These are phyloP conservation scores for Caranx melampygus DNA, from an alignment of 2,113 vertebrate genomes.

Conservation along the genomic window DNA sequence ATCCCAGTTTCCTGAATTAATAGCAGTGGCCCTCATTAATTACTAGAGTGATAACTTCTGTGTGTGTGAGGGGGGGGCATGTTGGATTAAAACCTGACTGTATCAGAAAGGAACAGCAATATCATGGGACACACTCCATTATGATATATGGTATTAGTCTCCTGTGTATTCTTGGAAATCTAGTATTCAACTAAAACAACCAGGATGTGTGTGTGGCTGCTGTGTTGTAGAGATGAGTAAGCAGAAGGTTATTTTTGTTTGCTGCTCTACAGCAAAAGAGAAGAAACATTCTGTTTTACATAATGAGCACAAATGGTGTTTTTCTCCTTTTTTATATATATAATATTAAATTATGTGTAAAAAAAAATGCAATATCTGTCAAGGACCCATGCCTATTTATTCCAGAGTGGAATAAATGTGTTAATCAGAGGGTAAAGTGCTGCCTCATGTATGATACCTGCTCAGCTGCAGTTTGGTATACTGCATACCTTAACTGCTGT, in stretches of 20 bases:
- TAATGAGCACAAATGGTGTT: conserved; percentile 17
- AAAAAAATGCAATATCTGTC: no score
- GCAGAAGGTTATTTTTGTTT: conserved; percentile 7
- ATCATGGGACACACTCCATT: conserved; percentile 39
- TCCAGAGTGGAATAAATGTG: no score
- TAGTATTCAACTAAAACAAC: conserved; percentile 54
- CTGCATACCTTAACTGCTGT: no score
- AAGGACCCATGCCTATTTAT: no score
- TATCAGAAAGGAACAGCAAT: conserved; percentile 63
- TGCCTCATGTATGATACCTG: background rate
- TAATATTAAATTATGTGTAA: background rate
- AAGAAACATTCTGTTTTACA: conserved; percentile 7
- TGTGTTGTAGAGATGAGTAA: conserved; percentile 15
- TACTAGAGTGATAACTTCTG: conserved; percentile 53
- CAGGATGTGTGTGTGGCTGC: conserved; percentile 9
- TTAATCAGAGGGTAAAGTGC: background rate
- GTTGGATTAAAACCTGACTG: conserved; percentile 39
- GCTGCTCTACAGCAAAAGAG: conserved; percentile 4
- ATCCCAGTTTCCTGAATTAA: conserved; percentile 37
- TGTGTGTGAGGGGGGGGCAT: conserved; percentile 3
- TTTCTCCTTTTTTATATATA: background rate
- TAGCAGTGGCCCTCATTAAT: conserved; percentile 20
- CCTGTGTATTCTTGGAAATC: conserved; percentile 58
- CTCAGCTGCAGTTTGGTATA: background rate
- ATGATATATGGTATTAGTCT: conserved; percentile 55